These are phyloP conservation scores for Julus scandinavius DNA, from an alignment of 2,888 invertebrate genomes.

Conservation along the genomic window DNA sequence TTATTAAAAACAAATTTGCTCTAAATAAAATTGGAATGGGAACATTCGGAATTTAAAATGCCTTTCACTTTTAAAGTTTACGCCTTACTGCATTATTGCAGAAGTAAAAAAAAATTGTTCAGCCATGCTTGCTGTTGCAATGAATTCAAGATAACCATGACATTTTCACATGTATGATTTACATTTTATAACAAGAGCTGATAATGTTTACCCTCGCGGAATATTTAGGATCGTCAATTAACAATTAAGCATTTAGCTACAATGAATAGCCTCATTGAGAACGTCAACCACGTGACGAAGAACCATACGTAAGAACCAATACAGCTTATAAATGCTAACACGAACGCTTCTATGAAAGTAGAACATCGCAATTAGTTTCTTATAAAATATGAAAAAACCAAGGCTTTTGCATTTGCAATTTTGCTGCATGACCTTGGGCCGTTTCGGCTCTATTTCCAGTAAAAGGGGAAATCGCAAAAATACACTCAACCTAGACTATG, in stretches of 20 bases:
- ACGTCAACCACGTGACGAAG: neutral
- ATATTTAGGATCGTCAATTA: neutral
- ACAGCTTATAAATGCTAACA: neutral
- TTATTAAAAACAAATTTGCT: no score
- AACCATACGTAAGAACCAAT: no score
- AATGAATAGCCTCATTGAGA: neutral
- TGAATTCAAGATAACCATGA: no score
- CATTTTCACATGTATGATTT: no score
- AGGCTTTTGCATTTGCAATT: neutral
- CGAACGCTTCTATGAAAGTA: neutral
- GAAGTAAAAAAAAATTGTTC: no score
- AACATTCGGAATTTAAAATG: no score
- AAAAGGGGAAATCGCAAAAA: constrained; percentile 28
- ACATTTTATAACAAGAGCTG: no score
- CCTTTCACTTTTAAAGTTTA: no score
- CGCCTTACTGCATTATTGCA: no score
- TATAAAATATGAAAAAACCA: neutral
- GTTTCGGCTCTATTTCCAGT: constrained; percentile 25
- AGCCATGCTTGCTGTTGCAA: no score
- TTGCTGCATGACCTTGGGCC: neutral
- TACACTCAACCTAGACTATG: neutral
- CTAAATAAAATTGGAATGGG: no score
- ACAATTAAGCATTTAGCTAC: neutral
- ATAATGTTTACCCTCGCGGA: no score
- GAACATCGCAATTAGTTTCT: neutral